Conservation (phyloP, 2,888 invertebrate genomes). For the Pristionchus arcanus region DNA sequence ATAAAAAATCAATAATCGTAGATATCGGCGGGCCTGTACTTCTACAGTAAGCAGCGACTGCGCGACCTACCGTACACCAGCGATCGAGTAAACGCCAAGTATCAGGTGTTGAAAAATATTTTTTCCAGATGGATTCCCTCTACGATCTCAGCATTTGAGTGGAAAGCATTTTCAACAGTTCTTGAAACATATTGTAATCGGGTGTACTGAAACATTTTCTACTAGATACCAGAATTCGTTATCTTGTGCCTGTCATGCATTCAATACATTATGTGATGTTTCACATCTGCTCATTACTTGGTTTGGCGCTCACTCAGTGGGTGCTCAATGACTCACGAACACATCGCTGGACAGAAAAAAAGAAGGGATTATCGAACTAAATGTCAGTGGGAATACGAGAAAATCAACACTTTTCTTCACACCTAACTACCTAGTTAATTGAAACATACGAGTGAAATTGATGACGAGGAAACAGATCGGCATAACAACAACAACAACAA, state of each 20-base stretch:
- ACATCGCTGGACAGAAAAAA: not conserved
- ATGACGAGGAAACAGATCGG: not conserved
- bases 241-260: too few species aligned
- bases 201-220: too few species aligned
- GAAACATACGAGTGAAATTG: not conserved
- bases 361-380: not conserved
- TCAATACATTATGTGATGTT: not conserved
- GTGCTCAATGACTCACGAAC: not conserved
- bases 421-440: too few species aligned
- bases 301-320: not conserved
- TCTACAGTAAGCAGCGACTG: conserved; percentile 11
- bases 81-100: conserved; percentile 20
- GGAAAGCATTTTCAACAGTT: too few species aligned
- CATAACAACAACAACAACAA: not conserved
- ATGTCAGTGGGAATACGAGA: not conserved
- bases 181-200: too few species aligned
- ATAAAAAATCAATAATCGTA: not conserved
- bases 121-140: not conserved
- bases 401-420: not conserved
- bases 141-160: too few species aligned
- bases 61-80: conserved; percentile 26
- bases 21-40: not conserved
- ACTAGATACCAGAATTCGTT: too few species aligned
- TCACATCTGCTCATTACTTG: not conserved
- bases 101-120: not conserved